Evolutionary conservation across 92 coral and sea anemone species (phyloP).

Genomic region (Nematostella vectensis): DNA sequence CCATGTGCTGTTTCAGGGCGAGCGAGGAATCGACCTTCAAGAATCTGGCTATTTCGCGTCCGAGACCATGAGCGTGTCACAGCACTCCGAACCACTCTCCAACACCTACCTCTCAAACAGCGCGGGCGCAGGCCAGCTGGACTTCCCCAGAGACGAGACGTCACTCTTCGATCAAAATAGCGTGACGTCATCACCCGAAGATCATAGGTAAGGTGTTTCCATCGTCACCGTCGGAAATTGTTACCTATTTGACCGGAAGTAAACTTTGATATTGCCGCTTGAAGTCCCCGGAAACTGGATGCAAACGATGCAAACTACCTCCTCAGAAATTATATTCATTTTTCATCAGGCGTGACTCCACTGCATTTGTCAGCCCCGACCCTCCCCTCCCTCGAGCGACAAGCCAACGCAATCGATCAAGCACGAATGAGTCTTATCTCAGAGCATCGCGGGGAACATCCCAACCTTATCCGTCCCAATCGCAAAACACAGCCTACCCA

Average conservation of each 20-base stretch:
- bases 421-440: constrained; percentile 39
- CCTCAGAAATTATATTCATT: no score
- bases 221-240: not conserved
- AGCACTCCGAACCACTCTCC: constrained; percentile 56
- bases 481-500: constrained; percentile 32
- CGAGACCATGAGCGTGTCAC: constrained; percentile 67
- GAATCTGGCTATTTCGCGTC: constrained; percentile 90
- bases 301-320: no score
- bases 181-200: constrained; percentile 13
- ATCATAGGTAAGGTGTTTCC: constrained; percentile 10
- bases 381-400: constrained; percentile 53
- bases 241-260: no score
- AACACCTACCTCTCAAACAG: constrained; percentile 63
- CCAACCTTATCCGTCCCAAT: not conserved
- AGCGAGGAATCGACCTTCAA: constrained; percentile 49
- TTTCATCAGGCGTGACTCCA: no score
- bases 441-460: constrained; percentile 19
- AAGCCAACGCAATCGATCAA: constrained; percentile 57
- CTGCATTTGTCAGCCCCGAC: constrained; percentile 28
- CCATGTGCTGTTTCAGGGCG: constrained; percentile 12
- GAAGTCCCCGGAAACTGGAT: no score
- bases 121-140: constrained; percentile 17
- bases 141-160: constrained; percentile 15
- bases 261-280: no score
- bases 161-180: constrained; percentile 16